Evolutionary conservation across 2,888 invertebrate species (phyloP).

Genomic region (Mythimna albipuncta): DNA sequence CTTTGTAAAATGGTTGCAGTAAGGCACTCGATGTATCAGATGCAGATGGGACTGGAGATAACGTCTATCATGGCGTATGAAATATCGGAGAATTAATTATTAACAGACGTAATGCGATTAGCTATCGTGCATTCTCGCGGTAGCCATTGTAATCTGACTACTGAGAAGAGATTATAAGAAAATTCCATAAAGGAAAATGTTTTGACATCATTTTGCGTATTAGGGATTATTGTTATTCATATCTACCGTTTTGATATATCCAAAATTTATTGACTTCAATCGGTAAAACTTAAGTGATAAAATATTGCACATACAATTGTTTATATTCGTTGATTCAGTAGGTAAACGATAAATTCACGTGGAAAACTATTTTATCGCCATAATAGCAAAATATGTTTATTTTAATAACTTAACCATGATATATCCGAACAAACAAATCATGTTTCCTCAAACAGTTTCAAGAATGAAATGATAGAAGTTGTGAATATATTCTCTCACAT

Average conservation of each 20-base stretch:
- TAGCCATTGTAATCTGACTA: conserved; percentile 80
- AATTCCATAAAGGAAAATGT: conserved; percentile 56
- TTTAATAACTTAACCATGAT: not conserved
- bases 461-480: not conserved
- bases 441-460: not conserved
- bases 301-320: not conserved
- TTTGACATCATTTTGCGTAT: conserved; percentile 60
- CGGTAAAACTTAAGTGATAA: not conserved
- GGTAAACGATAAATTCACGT: not conserved
- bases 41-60: conserved; percentile 81
- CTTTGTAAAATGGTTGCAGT: conserved; percentile 69
- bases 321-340: not conserved
- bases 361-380: no score
- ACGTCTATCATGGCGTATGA: conserved; percentile 83
- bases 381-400: no score
- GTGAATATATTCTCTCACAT: conserved; percentile 12
- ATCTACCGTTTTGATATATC: not conserved
- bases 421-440: not conserved
- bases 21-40: conserved; percentile 75
- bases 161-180: conserved; percentile 70
- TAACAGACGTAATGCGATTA: conserved; percentile 85
- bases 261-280: conserved; percentile 2
- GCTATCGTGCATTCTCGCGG: conserved; percentile 80
- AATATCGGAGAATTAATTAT: conserved; percentile 86
- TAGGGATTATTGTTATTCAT: conserved; percentile 22